A percentile compares a stretch with the other conserved stretches of the same genome.
Evolutionary conservation across 2,888 invertebrate genomes (phyloP).

Genomic region (Plutella xylostella): DNA sequence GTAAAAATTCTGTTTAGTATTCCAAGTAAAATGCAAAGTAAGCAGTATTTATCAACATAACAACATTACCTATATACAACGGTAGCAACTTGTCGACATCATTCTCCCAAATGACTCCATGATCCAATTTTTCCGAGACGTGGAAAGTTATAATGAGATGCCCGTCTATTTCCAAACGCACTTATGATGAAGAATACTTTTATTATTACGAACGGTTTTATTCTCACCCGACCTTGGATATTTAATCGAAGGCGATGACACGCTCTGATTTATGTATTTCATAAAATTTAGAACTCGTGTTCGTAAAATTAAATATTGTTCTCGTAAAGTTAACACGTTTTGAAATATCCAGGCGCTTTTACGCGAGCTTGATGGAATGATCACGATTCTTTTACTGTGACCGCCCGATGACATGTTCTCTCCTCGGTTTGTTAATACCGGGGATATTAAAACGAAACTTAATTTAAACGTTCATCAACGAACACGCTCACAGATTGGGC

Average conservation of each 20-base stretch:
- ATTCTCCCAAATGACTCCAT: slow-evolving; percentile 52
- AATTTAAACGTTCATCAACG: not conserved
- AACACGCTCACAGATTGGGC: too few relatives aligned
- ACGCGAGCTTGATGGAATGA: too few relatives aligned
- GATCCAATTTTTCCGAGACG: slow-evolving; percentile 52
- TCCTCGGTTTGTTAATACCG: too few relatives aligned
- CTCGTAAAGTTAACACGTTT: slow-evolving; percentile 16
- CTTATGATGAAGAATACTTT: slow-evolving; percentile 54
- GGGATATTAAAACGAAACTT: not conserved
- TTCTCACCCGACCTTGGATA: slow-evolving; percentile 40
- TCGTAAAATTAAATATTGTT: slow-evolving; percentile 34
- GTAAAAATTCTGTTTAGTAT: too few relatives aligned
- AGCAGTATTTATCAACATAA: too few relatives aligned
- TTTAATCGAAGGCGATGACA: slow-evolving; percentile 67
- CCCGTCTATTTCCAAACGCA: slow-evolving; percentile 50
- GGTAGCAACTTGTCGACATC: too few relatives aligned
- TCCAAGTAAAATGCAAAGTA: too few relatives aligned
- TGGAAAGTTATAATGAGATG: slow-evolving; percentile 60
- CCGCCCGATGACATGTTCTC: too few relatives aligned
- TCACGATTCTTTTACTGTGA: too few relatives aligned
- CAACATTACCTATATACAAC: too few relatives aligned
- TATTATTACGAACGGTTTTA: slow-evolving; percentile 34
- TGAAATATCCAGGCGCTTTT: too few relatives aligned
- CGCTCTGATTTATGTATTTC: slow-evolving; percentile 52
- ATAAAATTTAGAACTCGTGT: slow-evolving; percentile 38